phyloP scores from a whole-genome alignment of 2,797 vertebrate species.

The Bufotes viridis region DNA sequence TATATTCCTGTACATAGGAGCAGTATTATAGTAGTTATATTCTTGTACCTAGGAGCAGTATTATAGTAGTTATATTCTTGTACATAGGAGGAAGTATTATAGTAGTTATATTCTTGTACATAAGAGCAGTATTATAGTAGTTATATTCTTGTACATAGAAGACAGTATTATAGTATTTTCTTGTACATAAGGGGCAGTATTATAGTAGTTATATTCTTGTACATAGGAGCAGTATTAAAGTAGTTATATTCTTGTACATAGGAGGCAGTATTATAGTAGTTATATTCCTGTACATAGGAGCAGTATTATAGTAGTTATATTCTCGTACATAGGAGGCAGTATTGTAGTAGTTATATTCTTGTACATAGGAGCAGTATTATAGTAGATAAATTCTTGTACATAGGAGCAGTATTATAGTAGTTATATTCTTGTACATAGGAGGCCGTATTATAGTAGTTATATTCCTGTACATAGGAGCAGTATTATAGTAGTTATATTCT shows the following conservation, averaged over 20 bases:
- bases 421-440: neutral
- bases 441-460: slow-evolving; percentile 10
- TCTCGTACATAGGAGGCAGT: neutral
- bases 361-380: slow-evolving; percentile 2
- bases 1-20: neutral
- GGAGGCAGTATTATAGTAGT: too few species aligned
- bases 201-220: too few species aligned
- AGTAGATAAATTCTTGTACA: neutral
- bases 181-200: too few species aligned
- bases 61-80: neutral
- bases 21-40: too few species aligned
- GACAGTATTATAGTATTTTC: too few species aligned
- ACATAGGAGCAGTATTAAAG: too few species aligned
- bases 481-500: too few species aligned
- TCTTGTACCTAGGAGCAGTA: too few species aligned
- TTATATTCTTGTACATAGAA: too few species aligned
- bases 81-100: neutral
- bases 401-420: neutral
- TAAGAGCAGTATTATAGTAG: neutral
- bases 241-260: too few species aligned
- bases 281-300: too few species aligned
- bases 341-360: slow-evolving; percentile 9
- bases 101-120: neutral
- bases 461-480: neutral
- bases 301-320: too few species aligned